Evolutionary conservation across 2,888 invertebrate species (phyloP).

Genomic region (Mesorhabditis sp.): DNA sequence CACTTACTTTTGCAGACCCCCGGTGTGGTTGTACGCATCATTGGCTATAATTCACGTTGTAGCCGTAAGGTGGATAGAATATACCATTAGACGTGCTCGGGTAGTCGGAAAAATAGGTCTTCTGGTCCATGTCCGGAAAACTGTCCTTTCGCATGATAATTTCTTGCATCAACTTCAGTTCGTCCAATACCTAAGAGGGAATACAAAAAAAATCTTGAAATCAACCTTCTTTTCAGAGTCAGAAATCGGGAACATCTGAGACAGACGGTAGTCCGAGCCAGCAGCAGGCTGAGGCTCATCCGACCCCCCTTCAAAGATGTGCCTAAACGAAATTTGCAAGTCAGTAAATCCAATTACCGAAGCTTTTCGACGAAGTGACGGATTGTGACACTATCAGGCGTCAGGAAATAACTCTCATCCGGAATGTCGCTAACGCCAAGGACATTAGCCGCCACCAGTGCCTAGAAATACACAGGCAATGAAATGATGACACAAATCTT

Average conservation of each 20-base stretch:
- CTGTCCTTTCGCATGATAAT: constrained; percentile 3
- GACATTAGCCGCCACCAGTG: constrained; percentile 17
- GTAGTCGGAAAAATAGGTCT: too few relatives aligned
- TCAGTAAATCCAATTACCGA: background rate
- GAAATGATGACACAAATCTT: too few relatives aligned
- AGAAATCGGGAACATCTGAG: constrained; percentile 29
- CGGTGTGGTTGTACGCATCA: too few relatives aligned
- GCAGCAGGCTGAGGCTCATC: constrained; percentile 25
- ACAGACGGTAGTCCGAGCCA: constrained; percentile 37
- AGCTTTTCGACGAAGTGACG: constrained; percentile 23
- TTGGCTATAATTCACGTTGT: too few relatives aligned
- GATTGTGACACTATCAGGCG: constrained; percentile 29
- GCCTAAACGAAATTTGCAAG: constrained; percentile 7
- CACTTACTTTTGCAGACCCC: too few relatives aligned
- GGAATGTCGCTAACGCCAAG: constrained; percentile 34
- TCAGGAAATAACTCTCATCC: constrained; percentile 30
- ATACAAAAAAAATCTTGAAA: background rate
- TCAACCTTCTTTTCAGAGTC: constrained; percentile 30
- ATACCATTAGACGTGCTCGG: too few relatives aligned
- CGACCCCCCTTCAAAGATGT: constrained; percentile 26
- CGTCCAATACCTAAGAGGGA: constrained; percentile 24
- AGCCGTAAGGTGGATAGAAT: too few relatives aligned
- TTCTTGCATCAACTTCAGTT: constrained; percentile 29
- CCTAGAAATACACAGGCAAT: constrained; percentile 12
- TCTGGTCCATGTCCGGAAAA: too few relatives aligned